These are phyloP conservation scores for Drosophila sechellia DNA, from an alignment of 1,140 invertebrate genomes.

Conservation along the genomic window DNA sequence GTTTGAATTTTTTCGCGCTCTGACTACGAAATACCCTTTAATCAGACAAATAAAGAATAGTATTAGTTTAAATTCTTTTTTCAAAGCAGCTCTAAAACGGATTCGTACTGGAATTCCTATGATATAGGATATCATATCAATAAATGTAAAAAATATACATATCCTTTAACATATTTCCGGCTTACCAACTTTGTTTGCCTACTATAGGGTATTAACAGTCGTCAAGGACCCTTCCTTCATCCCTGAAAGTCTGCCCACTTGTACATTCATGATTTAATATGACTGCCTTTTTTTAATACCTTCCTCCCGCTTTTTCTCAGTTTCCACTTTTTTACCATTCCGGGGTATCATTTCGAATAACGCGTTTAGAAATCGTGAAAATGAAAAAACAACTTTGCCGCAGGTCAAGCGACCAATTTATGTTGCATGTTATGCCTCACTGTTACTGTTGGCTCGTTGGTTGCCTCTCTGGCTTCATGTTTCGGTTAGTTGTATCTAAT, in stretches of 20 bases:
- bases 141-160: no score
- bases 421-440: slow-evolving; percentile 50
- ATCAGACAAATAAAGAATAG: neutral
- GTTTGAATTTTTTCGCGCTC: slow-evolving; percentile 51
- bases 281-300: slow-evolving; percentile 41
- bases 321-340: slow-evolving; percentile 22
- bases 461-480: slow-evolving; percentile 35
- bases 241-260: neutral
- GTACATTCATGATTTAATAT: slow-evolving; percentile 20
- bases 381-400: slow-evolving; percentile 80
- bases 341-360: slow-evolving; percentile 28
- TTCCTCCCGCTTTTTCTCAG: slow-evolving; percentile 6
- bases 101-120: no score
- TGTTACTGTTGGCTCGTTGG: slow-evolving; percentile 43
- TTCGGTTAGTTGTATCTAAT: slow-evolving; percentile 42
- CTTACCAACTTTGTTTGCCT: neutral
- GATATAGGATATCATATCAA: no score
- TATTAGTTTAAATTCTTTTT: no score
- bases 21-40: slow-evolving; percentile 57
- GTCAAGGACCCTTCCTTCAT: neutral
- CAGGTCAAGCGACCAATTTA: slow-evolving; percentile 53
- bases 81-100: no score
- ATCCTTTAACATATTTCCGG: no score
- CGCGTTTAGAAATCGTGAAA: slow-evolving; percentile 79
- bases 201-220: slow-evolving; percentile 9